Conservation (phyloP, 2,113 vertebrate species). For the Baryphthengus martii region DNA sequence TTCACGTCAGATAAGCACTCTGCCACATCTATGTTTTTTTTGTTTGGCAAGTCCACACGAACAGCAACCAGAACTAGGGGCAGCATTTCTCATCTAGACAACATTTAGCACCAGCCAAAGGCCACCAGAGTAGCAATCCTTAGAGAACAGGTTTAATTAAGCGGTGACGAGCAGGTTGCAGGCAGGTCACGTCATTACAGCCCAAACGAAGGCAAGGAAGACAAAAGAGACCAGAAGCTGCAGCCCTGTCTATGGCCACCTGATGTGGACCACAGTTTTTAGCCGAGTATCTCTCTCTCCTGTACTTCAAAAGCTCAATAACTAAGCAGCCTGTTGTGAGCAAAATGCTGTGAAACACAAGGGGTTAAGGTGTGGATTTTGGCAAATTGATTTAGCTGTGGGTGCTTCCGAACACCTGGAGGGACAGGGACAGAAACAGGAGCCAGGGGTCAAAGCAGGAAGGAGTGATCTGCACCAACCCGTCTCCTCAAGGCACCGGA, state of each 20-base stretch:
- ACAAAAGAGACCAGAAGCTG: background rate
- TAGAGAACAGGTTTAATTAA: background rate
- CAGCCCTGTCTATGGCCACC: background rate
- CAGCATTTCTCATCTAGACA: background rate
- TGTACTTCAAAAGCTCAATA: background rate
- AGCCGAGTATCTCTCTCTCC: background rate
- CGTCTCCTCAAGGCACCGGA: background rate
- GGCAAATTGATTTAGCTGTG: background rate
- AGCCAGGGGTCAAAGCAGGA: background rate
- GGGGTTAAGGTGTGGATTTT: background rate
- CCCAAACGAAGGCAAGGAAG: background rate
- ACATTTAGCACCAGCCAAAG: background rate
- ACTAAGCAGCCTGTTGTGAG: background rate
- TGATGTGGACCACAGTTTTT: background rate
- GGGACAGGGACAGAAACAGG: background rate
- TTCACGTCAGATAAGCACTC: background rate
- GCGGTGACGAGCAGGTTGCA: background rate
- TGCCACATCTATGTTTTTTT: background rate
- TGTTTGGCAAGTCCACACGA: background rate
- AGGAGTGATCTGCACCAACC: background rate
- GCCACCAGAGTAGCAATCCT: background rate
- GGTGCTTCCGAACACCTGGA: background rate
- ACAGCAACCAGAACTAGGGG: background rate
- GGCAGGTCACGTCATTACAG: background rate
- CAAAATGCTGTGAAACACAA: background rate